Percentiles rank a stretch among this genome's conserved stretches.
These are phyloP conservation scores for Apodemia mormo DNA, from an alignment of 2,888 invertebrate species.

Conservation along the genomic window DNA sequence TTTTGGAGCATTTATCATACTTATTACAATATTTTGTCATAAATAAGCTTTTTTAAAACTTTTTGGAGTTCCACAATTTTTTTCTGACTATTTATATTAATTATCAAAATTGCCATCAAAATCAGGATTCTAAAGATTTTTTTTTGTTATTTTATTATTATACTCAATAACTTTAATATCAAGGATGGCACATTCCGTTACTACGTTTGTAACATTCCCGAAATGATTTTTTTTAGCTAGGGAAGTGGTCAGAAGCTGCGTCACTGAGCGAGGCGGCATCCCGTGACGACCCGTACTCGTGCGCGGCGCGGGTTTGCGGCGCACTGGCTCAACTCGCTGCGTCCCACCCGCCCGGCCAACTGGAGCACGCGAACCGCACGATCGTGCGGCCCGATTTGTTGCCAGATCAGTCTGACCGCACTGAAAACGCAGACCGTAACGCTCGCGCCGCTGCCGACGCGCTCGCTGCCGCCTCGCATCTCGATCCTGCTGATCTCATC, in stretches of 20 bases:
- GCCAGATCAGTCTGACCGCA: constrained; percentile 26
- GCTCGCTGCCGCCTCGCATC: constrained; percentile 64
- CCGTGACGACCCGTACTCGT: constrained; percentile 71
- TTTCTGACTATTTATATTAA: too few relatives aligned
- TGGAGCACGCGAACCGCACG: constrained; percentile 16
- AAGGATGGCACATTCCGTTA: too few relatives aligned
- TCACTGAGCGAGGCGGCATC: constrained; percentile 62
- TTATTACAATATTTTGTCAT: too few relatives aligned
- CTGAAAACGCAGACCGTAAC: constrained; percentile 29
- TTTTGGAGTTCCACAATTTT: too few relatives aligned
- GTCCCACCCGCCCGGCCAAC: constrained; percentile 35
- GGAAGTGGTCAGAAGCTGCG: constrained; percentile 65
- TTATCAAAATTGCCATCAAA: too few relatives aligned
- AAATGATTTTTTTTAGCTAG: constrained; percentile 48
- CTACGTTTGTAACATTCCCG: too few relatives aligned
- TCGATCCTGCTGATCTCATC: constrained; percentile 67
- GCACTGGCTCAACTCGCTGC: constrained; percentile 50
- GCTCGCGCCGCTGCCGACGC: constrained; percentile 51
- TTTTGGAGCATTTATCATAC: too few relatives aligned
- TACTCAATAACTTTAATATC: too few relatives aligned
- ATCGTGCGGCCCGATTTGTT: constrained; percentile 25
- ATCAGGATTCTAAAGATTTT: too few relatives aligned
- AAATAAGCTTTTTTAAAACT: too few relatives aligned
- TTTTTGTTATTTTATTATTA: too few relatives aligned
- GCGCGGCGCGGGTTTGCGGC: constrained; percentile 63